These are phyloP conservation scores for Epinephelus cyanopodus DNA, from an alignment of 2,113 vertebrate species.

Conservation along the genomic window DNA sequence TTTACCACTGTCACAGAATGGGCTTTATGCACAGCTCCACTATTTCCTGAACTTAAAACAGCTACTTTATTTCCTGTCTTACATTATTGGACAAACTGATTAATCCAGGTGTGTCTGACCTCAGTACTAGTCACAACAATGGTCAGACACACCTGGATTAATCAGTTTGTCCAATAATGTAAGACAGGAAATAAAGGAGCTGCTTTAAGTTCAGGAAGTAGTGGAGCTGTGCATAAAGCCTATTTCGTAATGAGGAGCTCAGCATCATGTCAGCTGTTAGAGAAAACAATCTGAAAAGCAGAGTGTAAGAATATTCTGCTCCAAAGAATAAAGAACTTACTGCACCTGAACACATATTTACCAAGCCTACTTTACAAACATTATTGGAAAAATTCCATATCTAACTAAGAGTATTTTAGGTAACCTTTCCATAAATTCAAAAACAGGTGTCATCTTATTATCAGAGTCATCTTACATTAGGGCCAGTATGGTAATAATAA, in stretches of 20 bases:
- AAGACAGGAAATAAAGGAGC: no score
- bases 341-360: background rate
- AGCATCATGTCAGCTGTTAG: background rate
- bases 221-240: no score
- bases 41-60: no score
- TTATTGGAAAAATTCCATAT: background rate
- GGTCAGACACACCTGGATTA: no score
- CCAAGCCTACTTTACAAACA: background rate
- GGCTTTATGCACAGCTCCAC: no score
- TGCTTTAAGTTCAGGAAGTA: no score
- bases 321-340: background rate
- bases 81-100: no score
- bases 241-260: background rate
- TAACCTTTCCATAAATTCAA: background rate
- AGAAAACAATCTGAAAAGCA: background rate
- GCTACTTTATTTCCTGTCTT: no score
- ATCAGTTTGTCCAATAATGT: no score
- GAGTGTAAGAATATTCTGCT: background rate
- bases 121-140: no score
- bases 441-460: background rate
- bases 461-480: background rate
- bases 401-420: background rate
- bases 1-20: background rate
- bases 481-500: background rate
- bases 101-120: no score